Conservation (phyloP, 2,113 vertebrate species). For the Tautogolabrus adspersus region DNA sequence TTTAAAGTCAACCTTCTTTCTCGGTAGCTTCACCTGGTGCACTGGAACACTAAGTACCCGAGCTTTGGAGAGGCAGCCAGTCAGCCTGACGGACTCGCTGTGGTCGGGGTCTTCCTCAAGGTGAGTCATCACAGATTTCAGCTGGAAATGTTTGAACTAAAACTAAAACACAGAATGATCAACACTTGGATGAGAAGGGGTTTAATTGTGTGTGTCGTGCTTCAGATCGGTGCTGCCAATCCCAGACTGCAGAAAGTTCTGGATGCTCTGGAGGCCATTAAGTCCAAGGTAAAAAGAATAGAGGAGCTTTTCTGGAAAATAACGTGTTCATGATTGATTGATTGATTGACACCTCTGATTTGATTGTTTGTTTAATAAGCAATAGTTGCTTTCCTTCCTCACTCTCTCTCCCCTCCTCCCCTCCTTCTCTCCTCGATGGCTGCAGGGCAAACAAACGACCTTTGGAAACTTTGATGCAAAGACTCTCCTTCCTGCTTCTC, state of each 20-base stretch:
- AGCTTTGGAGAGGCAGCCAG: conserved; percentile 88
- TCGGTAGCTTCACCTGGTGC: conserved; percentile 93
- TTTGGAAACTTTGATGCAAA: conserved; percentile 88
- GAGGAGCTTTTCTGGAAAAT: no score
- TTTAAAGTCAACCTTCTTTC: neutral
- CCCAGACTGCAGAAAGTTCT: conserved; percentile 90
- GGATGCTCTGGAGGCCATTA: conserved; percentile 85
- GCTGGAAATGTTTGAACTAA: neutral
- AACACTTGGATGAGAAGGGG: no score
- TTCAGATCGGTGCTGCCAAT: conserved; percentile 87
- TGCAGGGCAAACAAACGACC: conserved; percentile 86
- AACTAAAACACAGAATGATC: no score
- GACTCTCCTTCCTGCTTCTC: conserved; percentile 86
- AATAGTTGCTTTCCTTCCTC: neutral
- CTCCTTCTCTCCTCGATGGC: neutral
- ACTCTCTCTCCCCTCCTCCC: neutral
- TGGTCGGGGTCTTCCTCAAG: conserved; percentile 94
- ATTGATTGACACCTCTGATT: no score
- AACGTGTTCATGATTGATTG: no score
- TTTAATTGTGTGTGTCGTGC: conserved; percentile 3
- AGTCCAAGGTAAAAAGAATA: conserved; percentile 88
- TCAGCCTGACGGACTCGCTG: conserved; percentile 93
- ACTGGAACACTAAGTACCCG: conserved; percentile 95
- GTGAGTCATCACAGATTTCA: conserved; percentile 72
- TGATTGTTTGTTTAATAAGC: no score